Percentiles rank a stretch among this genome's conserved stretches.
Evolutionary conservation across 2,888 invertebrate species (phyloP).

Genomic region (Himalopsyche kuldschensis): DNA sequence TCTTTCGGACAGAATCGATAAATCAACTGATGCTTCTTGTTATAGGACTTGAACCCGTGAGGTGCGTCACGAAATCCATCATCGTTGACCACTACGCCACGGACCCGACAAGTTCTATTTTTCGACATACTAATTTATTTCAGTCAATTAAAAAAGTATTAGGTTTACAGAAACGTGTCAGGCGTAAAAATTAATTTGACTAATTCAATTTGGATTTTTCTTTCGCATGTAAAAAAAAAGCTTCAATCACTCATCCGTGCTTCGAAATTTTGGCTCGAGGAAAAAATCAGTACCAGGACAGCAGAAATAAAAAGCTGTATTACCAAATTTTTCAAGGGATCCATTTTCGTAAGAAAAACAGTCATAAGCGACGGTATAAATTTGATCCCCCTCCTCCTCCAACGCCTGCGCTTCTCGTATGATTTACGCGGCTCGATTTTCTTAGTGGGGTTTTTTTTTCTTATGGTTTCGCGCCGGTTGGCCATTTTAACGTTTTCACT

Average conservation of each 20-base stretch:
- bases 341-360: slow-evolving; percentile 38
- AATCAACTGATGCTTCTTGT: too few species aligned
- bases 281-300: not conserved
- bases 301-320: not conserved
- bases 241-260: not conserved
- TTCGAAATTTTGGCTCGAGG: not conserved
- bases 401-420: slow-evolving; percentile 11
- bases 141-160: too few species aligned
- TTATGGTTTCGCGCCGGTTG: not conserved
- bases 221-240: not conserved
- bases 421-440: slow-evolving; percentile 35
- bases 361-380: slow-evolving; percentile 38
- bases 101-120: too few species aligned
- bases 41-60: too few species aligned
- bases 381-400: slow-evolving; percentile 22
- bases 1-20: too few species aligned
- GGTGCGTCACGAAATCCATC: too few species aligned
- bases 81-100: too few species aligned
- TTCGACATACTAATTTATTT: too few species aligned
- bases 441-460: slow-evolving; percentile 15
- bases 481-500: not conserved
- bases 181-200: too few species aligned
- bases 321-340: slow-evolving; percentile 34
- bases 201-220: too few species aligned
- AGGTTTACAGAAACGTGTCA: too few species aligned